Conservation (phyloP, 1,140 invertebrate genomes). For the Tetragnatha versicolor region DNA sequence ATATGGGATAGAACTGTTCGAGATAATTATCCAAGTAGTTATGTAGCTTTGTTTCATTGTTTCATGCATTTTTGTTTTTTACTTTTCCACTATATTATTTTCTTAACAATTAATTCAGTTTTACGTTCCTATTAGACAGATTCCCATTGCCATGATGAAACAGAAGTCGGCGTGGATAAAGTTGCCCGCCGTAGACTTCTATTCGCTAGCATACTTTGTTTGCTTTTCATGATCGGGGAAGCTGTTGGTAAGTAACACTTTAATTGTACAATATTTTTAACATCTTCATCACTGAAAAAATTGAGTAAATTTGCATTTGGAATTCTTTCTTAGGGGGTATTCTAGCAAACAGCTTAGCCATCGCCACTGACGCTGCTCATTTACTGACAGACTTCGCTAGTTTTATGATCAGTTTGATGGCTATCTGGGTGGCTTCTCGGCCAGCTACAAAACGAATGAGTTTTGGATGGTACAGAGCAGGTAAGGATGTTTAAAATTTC, state of each 20-base stretch:
- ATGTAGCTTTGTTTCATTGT: too few species aligned
- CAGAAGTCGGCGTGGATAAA: conserved; percentile 51
- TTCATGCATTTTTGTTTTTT: not conserved
- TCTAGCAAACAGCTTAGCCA: conserved; percentile 90
- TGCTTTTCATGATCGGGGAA: conserved; percentile 95
- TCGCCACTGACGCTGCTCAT: conserved; percentile 97
- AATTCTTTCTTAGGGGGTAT: conserved; percentile 76
- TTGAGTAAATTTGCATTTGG: not conserved
- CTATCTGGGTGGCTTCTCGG: conserved; percentile 87
- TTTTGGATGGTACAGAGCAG: conserved; percentile 86
- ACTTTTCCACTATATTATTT: not conserved
- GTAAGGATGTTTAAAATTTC: not conserved
- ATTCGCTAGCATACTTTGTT: conserved; percentile 85
- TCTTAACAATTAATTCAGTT: not conserved
- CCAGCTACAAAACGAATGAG: conserved; percentile 83
- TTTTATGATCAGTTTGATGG: conserved; percentile 96
- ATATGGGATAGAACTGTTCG: too few species aligned
- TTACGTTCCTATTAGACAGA: conserved; percentile 1
- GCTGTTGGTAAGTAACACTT: conserved; percentile 66
- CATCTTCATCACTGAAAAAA: not conserved
- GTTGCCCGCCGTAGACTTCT: conserved; percentile 68
- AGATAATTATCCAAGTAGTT: too few species aligned
- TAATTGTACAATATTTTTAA: not conserved
- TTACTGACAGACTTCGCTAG: conserved; percentile 95
- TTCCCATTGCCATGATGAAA: conserved; percentile 52